These are phyloP conservation scores for Pyrrhura leucotis DNA, from an alignment of 2,797 vertebrate genomes.

Conservation along the genomic window DNA sequence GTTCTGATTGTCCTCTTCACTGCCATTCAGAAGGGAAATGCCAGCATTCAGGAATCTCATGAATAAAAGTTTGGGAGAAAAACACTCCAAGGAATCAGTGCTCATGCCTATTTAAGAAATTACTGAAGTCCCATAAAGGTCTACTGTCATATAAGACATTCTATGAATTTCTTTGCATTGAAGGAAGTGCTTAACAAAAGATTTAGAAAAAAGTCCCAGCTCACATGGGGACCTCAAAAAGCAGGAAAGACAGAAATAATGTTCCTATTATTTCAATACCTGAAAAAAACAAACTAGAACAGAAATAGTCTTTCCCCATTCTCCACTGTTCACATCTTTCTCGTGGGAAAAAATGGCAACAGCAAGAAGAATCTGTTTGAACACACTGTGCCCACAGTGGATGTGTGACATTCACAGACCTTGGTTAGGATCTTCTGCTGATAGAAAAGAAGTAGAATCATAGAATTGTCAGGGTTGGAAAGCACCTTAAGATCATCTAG, in stretches of 20 bases:
- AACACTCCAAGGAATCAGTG: background rate
- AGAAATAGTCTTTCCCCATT: background rate
- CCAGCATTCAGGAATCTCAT: background rate
- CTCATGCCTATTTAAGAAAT: background rate
- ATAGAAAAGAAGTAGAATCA: background rate
- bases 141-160: background rate
- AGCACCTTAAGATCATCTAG: too few relatives aligned
- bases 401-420: background rate
- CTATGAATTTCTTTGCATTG: background rate
- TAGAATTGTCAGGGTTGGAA: too few relatives aligned
- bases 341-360: background rate
- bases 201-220: background rate
- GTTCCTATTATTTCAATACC: background rate
- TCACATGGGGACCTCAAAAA: background rate
- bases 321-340: background rate
- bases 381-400: background rate
- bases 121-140: background rate
- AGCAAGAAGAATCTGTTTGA: background rate
- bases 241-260: background rate
- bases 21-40: background rate
- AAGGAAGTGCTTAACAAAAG: background rate
- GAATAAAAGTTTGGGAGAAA: background rate
- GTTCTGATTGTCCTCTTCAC: background rate
- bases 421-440: background rate
- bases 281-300: background rate